Base-by-base conservation (phyloP, 2,888 invertebrate genomes). In the Mesoligia furuncula region DNA sequence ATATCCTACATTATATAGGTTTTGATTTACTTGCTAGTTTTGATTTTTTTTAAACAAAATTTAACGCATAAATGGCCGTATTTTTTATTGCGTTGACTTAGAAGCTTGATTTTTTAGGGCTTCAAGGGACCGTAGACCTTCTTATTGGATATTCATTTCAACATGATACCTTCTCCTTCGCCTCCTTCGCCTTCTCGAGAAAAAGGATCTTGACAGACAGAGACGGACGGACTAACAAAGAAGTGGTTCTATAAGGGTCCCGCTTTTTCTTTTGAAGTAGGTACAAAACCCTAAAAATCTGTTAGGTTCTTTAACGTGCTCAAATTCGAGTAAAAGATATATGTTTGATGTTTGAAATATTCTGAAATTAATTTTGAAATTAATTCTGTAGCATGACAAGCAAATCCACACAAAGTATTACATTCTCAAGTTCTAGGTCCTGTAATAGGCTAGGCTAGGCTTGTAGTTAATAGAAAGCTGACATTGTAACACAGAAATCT, bases 381-480 rank as follows among this genome's bases (percentile, higher is more conserved):
- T 27, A 11, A 27, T 66, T 45, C 27, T 67, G 31, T 48, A 48
- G 27, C n/a, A 45, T 45, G 11, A 24, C 20, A 4, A n/a, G 15
- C 45, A 42, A n/a, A 20, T 54, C n/a, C 24, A 45, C 51, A 6
- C 45, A 62, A 9, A 45, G 36, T 8, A 64, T 69, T 24, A 54
- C 17, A 27, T 31, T 13, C n/a, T 66, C 20, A 15, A 6, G 11
- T 42, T 31, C 2, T 36, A 24, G 42, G 6, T 36, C 36, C 36
- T 36, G 8, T 45, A 36, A 17, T 42, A 27, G 7, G 31, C n/a
- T n/a, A n/a, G n/a, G n/a, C 9, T 51, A 51, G 13, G 39, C 39
- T 54, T 57, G 51, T 42, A 59, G n/a, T 66, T 77, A 64, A 66
- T 51, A 61, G 39, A 66, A 78, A 51, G 48, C 59, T 72, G 27